phyloP scores from a whole-genome alignment of 1,140 invertebrate species.

The Melitaea cinxia region DNA sequence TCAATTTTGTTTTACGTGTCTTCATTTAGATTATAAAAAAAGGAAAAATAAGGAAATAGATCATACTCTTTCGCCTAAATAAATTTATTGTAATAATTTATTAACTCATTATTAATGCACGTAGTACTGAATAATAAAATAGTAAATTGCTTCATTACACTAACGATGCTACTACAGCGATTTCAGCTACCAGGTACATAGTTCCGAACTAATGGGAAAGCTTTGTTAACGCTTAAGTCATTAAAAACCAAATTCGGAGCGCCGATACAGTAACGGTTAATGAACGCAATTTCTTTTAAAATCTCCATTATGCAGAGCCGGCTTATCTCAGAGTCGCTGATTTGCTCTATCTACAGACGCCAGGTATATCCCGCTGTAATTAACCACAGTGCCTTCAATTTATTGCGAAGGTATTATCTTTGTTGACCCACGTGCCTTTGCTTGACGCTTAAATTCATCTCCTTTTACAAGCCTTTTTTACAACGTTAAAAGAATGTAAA shows the following conservation, averaged over 20 bases:
- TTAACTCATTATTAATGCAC: no score
- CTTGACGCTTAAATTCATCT: conserved; percentile 2
- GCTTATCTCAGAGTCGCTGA: conserved; percentile 44
- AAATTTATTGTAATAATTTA: no score
- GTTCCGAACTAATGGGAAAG: neutral
- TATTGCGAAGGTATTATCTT: conserved; percentile 64
- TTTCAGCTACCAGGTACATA: neutral
- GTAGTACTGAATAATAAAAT: no score
- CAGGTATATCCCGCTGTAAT: conserved; percentile 50
- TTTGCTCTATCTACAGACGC: conserved; percentile 45
- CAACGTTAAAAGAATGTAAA: no score
- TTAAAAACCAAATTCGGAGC: conserved; percentile 38
- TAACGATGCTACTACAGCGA: neutral
- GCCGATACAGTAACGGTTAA: conserved; percentile 45
- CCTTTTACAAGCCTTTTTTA: neutral
- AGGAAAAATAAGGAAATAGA: no score
- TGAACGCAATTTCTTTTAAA: conserved; percentile 57
- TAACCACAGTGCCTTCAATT: conserved; percentile 51
- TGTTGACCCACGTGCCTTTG: conserved; percentile 58
- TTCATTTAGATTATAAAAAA: no score
- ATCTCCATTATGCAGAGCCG: conserved; percentile 48
- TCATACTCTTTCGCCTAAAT: no score
- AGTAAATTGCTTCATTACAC: neutral
- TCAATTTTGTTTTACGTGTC: no score
- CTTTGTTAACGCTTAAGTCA: conserved; percentile 15